These are phyloP conservation scores for Drosophila burlai DNA, from an alignment of 1,140 invertebrate genomes.

Conservation along the genomic window DNA sequence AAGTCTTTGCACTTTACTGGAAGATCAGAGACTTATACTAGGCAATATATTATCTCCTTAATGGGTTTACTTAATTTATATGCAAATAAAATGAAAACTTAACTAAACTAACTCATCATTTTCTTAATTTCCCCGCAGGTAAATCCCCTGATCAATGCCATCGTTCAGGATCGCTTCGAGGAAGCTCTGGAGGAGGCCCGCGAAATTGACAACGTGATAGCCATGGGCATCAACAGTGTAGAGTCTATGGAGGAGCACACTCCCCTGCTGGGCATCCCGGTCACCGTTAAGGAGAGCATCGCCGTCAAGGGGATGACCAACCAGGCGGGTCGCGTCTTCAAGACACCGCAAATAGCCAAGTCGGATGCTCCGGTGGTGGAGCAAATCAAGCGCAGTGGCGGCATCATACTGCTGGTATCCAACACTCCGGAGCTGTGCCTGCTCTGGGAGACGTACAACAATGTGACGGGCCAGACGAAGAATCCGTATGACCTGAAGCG, in stretches of 20 bases:
- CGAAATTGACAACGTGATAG: slow-evolving; percentile 86
- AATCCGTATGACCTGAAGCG: slow-evolving; percentile 95
- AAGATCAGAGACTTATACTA: background rate
- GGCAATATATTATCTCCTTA: background rate
- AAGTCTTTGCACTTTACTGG: background rate
- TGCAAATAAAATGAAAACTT: background rate
- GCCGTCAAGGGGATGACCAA: slow-evolving; percentile 88
- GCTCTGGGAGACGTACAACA: slow-evolving; percentile 96
- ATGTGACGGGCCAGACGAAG: slow-evolving; percentile 92
- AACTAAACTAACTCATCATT: background rate
- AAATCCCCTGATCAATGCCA: slow-evolving; percentile 89
- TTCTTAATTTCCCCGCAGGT: slow-evolving; percentile 85
- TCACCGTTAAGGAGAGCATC: slow-evolving; percentile 90
- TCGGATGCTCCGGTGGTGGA: slow-evolving; percentile 90
- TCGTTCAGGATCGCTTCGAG: slow-evolving; percentile 89
- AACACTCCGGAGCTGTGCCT: slow-evolving; percentile 97
- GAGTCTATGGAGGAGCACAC: slow-evolving; percentile 86
- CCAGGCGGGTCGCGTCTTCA: slow-evolving; percentile 86
- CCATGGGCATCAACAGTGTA: slow-evolving; percentile 80
- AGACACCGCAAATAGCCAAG: slow-evolving; percentile 87
- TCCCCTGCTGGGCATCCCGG: slow-evolving; percentile 89
- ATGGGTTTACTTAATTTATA: too few species aligned
- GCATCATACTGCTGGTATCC: slow-evolving; percentile 93
- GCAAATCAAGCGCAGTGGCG: slow-evolving; percentile 91
- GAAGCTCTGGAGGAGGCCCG: slow-evolving; percentile 87